Evolutionary conservation across 2,888 invertebrate species (phyloP).

Genomic region (Oscheius sp.): DNA sequence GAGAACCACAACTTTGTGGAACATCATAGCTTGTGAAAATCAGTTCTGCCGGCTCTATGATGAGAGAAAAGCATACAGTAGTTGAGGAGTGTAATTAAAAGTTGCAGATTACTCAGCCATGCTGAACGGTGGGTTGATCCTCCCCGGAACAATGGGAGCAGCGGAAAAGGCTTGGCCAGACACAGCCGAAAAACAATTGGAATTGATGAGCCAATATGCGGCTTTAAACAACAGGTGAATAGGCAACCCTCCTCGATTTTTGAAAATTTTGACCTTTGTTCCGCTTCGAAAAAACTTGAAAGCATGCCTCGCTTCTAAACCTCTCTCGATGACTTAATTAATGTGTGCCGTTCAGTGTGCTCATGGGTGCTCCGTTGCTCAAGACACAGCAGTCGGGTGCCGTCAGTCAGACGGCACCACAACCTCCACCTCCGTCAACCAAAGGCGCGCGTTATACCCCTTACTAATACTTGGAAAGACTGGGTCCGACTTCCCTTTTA

Average conservation of each 20-base stretch:
- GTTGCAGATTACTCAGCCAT: constrained; percentile 17
- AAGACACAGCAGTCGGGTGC: constrained; percentile 25
- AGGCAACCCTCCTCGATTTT: not conserved
- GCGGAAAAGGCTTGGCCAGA: constrained; percentile 15
- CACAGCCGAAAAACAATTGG: constrained; percentile 29
- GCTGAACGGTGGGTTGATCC: constrained; percentile 25
- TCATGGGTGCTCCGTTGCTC: constrained; percentile 50
- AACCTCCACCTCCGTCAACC: constrained; percentile 25
- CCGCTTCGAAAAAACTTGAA: not conserved
- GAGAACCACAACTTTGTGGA: no score
- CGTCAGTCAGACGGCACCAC: constrained; percentile 27
- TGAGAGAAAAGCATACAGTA: no score
- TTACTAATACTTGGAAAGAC: constrained; percentile 7
- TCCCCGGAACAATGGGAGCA: not conserved
- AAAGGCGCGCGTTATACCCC: constrained; percentile 22
- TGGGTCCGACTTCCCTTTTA: not conserved
- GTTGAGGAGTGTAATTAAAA: no score
- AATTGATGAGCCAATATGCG: constrained; percentile 33
- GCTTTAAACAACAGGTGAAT: constrained; percentile 36
- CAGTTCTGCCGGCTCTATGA: no score
- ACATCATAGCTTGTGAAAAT: no score
- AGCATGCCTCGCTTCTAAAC: not conserved
- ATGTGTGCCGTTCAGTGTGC: constrained; percentile 41
- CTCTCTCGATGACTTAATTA: not conserved
- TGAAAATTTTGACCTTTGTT: not conserved